phyloP scores from a whole-genome alignment of 2,797 vertebrate genomes.

The Schizothorax lantsangensis region DNA sequence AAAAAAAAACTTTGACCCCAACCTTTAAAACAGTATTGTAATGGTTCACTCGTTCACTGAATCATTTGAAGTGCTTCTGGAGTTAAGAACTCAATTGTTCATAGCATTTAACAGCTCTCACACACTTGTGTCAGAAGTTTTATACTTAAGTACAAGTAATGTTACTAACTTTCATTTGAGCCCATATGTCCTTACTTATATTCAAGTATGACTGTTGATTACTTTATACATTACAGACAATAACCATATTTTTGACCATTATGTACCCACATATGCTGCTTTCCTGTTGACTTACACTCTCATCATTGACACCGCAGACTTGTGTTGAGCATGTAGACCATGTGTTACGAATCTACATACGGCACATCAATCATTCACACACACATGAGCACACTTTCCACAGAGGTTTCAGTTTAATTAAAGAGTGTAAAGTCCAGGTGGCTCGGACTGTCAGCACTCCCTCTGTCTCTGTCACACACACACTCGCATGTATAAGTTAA shows the following conservation, averaged over 20 bases:
- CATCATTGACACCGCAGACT: slow-evolving; percentile 27
- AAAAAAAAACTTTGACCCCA: too few species aligned
- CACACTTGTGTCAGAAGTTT: not conserved
- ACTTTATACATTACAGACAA: slow-evolving; percentile 2
- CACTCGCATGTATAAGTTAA: slow-evolving; percentile 39
- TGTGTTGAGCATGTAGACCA: slow-evolving; percentile 25
- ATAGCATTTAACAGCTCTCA: not conserved
- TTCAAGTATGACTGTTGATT: not conserved
- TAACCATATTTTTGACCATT: slow-evolving; percentile 1
- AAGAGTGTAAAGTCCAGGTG: slow-evolving; percentile 50
- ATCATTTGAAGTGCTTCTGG: too few species aligned
- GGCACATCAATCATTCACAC: slow-evolving; percentile 36
- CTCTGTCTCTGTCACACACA: slow-evolving; percentile 46
- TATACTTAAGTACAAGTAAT: not conserved
- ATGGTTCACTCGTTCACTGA: not conserved
- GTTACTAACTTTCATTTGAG: not conserved
- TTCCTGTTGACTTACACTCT: slow-evolving; percentile 38
- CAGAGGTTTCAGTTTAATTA: slow-evolving; percentile 52
- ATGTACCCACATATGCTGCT: slow-evolving; percentile 36
- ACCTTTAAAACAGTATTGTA: not conserved
- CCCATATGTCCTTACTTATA: not conserved
- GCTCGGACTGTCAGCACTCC: slow-evolving; percentile 51
- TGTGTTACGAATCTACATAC: slow-evolving; percentile 44
- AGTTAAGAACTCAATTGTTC: not conserved
- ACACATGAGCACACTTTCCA: slow-evolving; percentile 40